Conservation (phyloP, 2,113 vertebrate species). For the Sander lucioperca region DNA sequence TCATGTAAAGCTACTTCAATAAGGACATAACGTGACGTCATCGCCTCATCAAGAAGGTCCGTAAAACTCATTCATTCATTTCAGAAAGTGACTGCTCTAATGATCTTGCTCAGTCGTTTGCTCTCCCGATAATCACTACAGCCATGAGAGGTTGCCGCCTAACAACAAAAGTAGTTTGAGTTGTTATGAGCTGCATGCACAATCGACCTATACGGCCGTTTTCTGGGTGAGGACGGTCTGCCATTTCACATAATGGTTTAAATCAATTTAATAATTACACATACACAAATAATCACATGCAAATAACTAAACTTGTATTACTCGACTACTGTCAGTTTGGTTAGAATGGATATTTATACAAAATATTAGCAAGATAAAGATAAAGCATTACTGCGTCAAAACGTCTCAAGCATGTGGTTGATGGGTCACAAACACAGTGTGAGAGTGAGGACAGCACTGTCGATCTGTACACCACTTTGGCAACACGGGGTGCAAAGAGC, state of each 20-base stretch:
- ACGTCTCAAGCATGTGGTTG: not conserved
- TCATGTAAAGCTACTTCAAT: too few species aligned
- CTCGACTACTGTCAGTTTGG: not conserved
- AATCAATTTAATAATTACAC: not conserved
- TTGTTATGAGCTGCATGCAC: too few species aligned
- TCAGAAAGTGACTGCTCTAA: too few species aligned
- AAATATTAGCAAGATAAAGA: conserved; percentile 10
- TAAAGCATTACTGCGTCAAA: not conserved
- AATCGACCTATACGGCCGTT: too few species aligned
- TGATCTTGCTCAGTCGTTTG: too few species aligned
- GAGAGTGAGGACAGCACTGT: conserved; percentile 27
- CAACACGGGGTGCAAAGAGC: conserved; percentile 22
- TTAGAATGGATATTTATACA: not conserved
- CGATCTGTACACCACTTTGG: conserved; percentile 32
- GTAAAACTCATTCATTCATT: too few species aligned
- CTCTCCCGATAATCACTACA: too few species aligned
- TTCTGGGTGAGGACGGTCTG: too few species aligned
- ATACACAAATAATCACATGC: not conserved
- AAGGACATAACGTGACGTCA: too few species aligned
- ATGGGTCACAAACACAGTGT: conserved; percentile 13
- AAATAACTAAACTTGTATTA: not conserved
- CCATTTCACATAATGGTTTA: not conserved
- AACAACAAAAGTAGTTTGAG: too few species aligned
- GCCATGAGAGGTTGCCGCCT: too few species aligned
- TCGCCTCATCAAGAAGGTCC: too few species aligned